Percentiles rank a stretch among this genome's conserved stretches.
These are phyloP conservation scores for Crocidura indochinensis DNA, from an alignment of 2,797 vertebrate genomes.

Conservation along the genomic window DNA sequence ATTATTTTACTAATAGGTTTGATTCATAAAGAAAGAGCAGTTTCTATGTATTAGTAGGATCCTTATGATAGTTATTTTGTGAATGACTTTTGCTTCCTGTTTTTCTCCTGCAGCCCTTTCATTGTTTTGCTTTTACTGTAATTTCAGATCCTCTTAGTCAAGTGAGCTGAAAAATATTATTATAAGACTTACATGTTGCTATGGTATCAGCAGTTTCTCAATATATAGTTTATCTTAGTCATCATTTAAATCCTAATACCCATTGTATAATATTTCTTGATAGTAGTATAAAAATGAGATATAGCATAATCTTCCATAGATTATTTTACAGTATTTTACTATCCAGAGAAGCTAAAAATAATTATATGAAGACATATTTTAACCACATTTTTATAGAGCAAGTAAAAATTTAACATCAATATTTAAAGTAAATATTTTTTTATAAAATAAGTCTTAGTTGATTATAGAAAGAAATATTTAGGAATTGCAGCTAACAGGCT, in stretches of 20 bases:
- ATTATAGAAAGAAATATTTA: constrained; percentile 21
- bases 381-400: constrained; percentile 29
- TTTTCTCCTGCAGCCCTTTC: constrained; percentile 47
- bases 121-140: constrained; percentile 68
- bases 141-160: constrained; percentile 67
- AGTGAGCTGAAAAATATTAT: constrained; percentile 46
- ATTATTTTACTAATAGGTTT: constrained; percentile 20
- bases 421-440: background rate
- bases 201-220: constrained; percentile 42
- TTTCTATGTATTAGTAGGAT: constrained; percentile 58
- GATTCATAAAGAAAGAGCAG: background rate
- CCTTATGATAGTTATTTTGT: constrained; percentile 51
- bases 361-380: constrained; percentile 17
- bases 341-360: background rate
- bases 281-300: constrained; percentile 28
- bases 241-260: constrained; percentile 42
- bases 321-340: constrained; percentile 51
- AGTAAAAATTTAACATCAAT: background rate
- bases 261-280: constrained; percentile 33
- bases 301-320: background rate
- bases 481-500: constrained; percentile 22
- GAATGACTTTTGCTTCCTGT: constrained; percentile 65
- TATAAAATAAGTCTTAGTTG: constrained; percentile 41
- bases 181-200: constrained; percentile 15
- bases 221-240: constrained; percentile 43